A percentile compares a stretch with the other conserved stretches of the same genome.
Conservation (phyloP, 1,140 invertebrate genomes). For the Saxidomus purpurata region DNA sequence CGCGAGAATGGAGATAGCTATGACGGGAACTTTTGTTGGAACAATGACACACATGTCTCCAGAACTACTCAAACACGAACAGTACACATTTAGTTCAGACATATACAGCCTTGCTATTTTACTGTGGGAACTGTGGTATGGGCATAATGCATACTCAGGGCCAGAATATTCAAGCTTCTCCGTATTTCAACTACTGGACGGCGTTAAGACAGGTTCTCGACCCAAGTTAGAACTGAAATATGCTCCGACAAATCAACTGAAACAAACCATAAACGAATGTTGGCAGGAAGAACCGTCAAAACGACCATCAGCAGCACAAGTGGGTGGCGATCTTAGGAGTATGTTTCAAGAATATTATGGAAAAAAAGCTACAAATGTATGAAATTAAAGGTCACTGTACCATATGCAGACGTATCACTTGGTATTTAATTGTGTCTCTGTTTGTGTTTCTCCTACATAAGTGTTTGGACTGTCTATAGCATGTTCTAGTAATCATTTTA, state of each 20-base stretch:
- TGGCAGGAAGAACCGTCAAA: conserved; percentile 29
- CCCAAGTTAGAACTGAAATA: conserved; percentile 23
- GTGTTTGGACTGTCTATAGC: too few relatives aligned
- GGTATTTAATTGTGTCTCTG: too few relatives aligned
- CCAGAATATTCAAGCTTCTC: neutral
- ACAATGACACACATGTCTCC: conserved; percentile 62
- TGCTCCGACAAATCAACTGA: neutral
- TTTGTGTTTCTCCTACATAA: too few relatives aligned
- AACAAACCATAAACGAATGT: conserved; percentile 22
- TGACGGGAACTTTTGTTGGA: conserved; percentile 41
- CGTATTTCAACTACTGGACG: neutral
- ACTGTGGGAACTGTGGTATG: conserved; percentile 65
- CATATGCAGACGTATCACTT: too few relatives aligned
- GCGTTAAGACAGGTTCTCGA: neutral
- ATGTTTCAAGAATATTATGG: neutral
- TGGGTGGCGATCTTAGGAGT: neutral
- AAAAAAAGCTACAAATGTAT: too few relatives aligned
- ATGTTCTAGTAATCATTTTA: too few relatives aligned
- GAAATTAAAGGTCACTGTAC: too few relatives aligned
- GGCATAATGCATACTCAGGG: conserved; percentile 35
- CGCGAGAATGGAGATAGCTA: conserved; percentile 21
- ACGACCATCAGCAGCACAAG: conserved; percentile 35
- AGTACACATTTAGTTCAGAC: conserved; percentile 44
- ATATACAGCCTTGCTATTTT: conserved; percentile 62
- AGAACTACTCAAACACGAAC: conserved; percentile 32